Base-by-base conservation (phyloP, 2,797 vertebrate genomes). In the Silurus lanzhouensis region DNA sequence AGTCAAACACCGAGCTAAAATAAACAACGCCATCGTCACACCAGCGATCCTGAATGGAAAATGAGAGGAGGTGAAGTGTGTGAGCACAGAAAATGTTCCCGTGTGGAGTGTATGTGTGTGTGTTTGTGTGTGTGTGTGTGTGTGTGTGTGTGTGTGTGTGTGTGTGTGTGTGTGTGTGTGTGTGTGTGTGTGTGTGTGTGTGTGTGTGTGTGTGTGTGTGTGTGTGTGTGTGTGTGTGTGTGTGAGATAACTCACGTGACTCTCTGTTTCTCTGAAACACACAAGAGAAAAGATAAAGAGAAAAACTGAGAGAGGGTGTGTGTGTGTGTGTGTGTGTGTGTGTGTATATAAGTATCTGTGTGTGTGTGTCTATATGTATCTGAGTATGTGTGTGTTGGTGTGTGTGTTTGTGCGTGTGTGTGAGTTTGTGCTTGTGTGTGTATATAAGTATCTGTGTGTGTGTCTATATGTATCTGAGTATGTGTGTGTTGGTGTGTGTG, bases 1-100 rank as follows among this genome's bases (percentile, higher is more conserved):
- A 67, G 60, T 67, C 79, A 82, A 76, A 82, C 20, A 15, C 70
- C 2, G 38, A 60, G 46, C 27, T 20, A 58, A 60, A 68, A 79
- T 61, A 84, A 79, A 70, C 58, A 72, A 44, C 60, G 12, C 27
- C 25, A 75, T 63, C 10, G 17, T 38, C 25, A 6, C 22, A 70
- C 27, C 31, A 25, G 4, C 5, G 27, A 20, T 31, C 58, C 70
- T 20, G 27, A 64, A 57, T 55, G 15, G 4, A n/a, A 64, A 74
- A 71, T 48, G 63, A 57, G 31, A 22, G 0, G 76, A 22, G 38
- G 7, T 7, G 82, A 57, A 57, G 25, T 22, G 75, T 44, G 67
- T 61, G 66, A 48, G 68, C 5, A 52, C 7, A 1, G 74, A 27
- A 25, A 70, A 57, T 70, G n/a, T 22, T 58, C 52, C 74, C 25